These are phyloP conservation scores for Podarcis raffonei DNA, from an alignment of 2,113 vertebrate species.

Conservation along the genomic window DNA sequence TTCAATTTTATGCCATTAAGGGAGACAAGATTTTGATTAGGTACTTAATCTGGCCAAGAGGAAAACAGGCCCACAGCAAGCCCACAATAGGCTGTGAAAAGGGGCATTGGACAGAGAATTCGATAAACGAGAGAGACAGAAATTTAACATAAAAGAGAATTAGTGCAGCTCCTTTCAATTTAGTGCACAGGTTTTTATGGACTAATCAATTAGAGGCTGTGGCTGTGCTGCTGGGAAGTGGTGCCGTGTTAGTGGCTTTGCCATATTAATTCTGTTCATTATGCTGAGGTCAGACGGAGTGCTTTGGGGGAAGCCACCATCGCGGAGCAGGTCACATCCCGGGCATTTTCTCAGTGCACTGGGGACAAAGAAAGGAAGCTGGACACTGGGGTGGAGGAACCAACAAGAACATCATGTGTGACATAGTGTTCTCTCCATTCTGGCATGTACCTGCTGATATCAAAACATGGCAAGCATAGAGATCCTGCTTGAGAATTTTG, in stretches of 20 bases:
- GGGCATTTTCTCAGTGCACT: slow-evolving; percentile 57
- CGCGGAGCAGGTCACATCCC: slow-evolving; percentile 68
- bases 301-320: slow-evolving; percentile 71
- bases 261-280: slow-evolving; percentile 86
- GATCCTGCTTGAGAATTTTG: not conserved
- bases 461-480: not conserved
- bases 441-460: fast-evolving
- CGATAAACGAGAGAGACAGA: slow-evolving; percentile 86
- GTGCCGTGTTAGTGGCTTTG: slow-evolving; percentile 79
- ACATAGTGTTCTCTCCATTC: not conserved
- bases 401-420: not conserved
- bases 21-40: slow-evolving; percentile 95
- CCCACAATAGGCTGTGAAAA: slow-evolving; percentile 78
- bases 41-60: slow-evolving; percentile 89
- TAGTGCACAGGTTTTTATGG: slow-evolving; percentile 86
- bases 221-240: slow-evolving; percentile 82
- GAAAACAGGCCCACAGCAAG: slow-evolving; percentile 86
- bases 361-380: slow-evolving; percentile 33
- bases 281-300: slow-evolving; percentile 78
- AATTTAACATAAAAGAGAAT: slow-evolving; percentile 90
- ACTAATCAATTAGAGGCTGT: slow-evolving; percentile 87
- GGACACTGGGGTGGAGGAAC: slow-evolving; percentile 7
- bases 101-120: slow-evolving; percentile 80
- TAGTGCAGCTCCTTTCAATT: slow-evolving; percentile 86
- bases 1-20: slow-evolving; percentile 95